A percentile compares a stretch with the other conserved stretches of the same genome.
Evolutionary conservation across 1,140 invertebrate species (phyloP).

Genomic region (Drosophila simulans): DNA sequence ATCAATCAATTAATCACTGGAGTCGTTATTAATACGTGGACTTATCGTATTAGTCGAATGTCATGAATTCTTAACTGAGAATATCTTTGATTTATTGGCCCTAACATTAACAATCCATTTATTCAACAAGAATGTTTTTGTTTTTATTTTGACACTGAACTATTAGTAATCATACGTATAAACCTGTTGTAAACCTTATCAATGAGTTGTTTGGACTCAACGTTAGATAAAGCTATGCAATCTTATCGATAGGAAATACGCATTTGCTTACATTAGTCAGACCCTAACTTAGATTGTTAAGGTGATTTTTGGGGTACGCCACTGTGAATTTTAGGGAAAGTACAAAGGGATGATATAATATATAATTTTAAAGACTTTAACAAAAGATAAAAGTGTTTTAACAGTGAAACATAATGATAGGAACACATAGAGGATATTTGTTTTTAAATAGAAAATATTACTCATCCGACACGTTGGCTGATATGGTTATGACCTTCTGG

Average conservation of each 20-base stretch:
- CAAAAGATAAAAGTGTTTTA: too few relatives aligned
- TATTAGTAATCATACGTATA: conserved; percentile 8
- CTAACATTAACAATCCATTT: neutral
- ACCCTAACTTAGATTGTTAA: neutral
- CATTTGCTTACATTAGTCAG: conserved; percentile 41
- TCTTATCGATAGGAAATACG: conserved; percentile 40
- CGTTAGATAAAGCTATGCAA: conserved; percentile 12
- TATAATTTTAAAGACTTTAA: too few relatives aligned
- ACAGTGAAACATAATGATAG: too few relatives aligned
- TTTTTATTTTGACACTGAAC: neutral
- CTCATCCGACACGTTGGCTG: conserved; percentile 1
- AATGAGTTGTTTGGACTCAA: neutral
- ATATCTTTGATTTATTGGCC: conserved; percentile 15
- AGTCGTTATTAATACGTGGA: conserved; percentile 14
- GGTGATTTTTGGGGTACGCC: neutral
- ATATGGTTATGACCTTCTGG: neutral
- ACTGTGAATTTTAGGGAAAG: neutral
- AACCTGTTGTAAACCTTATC: conserved; percentile 24
- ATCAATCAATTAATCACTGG: too few relatives aligned
- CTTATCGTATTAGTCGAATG: conserved; percentile 20
- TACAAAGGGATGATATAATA: neutral
- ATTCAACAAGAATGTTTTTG: neutral
- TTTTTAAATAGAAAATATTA: neutral
- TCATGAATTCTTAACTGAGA: conserved; percentile 11
- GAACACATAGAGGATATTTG: neutral